These are phyloP conservation scores for Nyleta sp. DNA, from an alignment of 2,888 invertebrate species.

Conservation along the genomic window DNA sequence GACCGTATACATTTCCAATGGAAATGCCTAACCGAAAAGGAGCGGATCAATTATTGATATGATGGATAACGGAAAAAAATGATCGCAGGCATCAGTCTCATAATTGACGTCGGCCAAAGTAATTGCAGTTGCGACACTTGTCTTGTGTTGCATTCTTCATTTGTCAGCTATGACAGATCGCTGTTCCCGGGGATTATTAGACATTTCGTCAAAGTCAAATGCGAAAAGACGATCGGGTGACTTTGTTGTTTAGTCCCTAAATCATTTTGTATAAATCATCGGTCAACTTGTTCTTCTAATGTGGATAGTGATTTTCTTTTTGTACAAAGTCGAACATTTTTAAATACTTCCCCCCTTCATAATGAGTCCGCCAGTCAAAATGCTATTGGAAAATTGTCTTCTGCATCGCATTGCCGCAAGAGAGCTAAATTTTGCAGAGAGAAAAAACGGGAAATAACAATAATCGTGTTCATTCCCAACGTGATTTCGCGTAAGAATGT, in stretches of 20 bases:
- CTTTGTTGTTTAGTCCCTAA: too few species aligned
- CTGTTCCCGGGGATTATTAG: too few species aligned
- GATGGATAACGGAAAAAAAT: constrained; percentile 47
- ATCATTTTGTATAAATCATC: too few species aligned
- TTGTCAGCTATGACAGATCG: constrained; percentile 31
- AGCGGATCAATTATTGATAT: constrained; percentile 54
- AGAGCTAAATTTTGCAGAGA: too few species aligned
- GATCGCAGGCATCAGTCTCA: constrained; percentile 26
- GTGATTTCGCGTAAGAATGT: constrained; percentile 6
- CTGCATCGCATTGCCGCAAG: too few species aligned
- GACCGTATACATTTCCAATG: not conserved
- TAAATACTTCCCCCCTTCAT: too few species aligned
- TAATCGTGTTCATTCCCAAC: constrained; percentile 6
- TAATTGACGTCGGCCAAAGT: constrained; percentile 42
- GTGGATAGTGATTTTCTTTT: too few species aligned
- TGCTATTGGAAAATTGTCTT: too few species aligned
- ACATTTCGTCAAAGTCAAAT: not conserved
- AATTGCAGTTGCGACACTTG: constrained; percentile 48
- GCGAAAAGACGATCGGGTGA: too few species aligned
- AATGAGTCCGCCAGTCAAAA: too few species aligned
- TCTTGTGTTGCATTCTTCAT: constrained; percentile 48
- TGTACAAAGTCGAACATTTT: too few species aligned
- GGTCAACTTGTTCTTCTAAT: too few species aligned
- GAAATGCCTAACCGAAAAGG: constrained; percentile 24
- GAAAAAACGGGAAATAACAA: not conserved